Conservation (phyloP, 2,797 vertebrate species). For the Cephalopachus bancanus region DNA sequence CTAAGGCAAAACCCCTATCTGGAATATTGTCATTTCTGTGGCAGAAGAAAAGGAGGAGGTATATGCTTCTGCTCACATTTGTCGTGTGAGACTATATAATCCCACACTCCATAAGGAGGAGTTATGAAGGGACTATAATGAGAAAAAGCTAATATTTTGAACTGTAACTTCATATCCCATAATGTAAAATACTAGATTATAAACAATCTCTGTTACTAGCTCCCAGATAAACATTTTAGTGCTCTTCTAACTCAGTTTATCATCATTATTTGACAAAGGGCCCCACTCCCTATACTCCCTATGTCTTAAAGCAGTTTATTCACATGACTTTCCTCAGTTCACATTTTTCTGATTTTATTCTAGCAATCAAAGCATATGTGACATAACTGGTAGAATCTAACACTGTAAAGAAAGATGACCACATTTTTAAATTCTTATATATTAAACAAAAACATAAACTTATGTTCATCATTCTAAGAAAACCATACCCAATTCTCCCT, state of each 20-base stretch:
- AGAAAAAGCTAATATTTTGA: slow-evolving; percentile 19
- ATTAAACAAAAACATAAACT: neutral
- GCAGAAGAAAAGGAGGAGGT: neutral
- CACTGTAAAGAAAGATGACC: neutral
- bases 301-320: neutral
- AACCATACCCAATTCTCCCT: neutral
- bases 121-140: neutral
- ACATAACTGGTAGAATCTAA: neutral
- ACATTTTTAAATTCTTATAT: neutral
- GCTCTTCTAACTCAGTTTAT: neutral
- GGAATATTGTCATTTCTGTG: neutral
- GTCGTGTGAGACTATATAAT: neutral
- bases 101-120: neutral
- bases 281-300: neutral
- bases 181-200: neutral
- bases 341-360: slow-evolving; percentile 22
- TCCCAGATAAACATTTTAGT: neutral
- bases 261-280: neutral
- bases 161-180: neutral
- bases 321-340: neutral
- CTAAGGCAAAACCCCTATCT: neutral
- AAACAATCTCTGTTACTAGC: neutral
- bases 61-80: neutral
- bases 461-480: slow-evolving; percentile 13
- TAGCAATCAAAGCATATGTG: neutral